Evolutionary conservation across 2,797 vertebrate genomes (phyloP).

Genomic region (Taenioides sp.): DNA sequence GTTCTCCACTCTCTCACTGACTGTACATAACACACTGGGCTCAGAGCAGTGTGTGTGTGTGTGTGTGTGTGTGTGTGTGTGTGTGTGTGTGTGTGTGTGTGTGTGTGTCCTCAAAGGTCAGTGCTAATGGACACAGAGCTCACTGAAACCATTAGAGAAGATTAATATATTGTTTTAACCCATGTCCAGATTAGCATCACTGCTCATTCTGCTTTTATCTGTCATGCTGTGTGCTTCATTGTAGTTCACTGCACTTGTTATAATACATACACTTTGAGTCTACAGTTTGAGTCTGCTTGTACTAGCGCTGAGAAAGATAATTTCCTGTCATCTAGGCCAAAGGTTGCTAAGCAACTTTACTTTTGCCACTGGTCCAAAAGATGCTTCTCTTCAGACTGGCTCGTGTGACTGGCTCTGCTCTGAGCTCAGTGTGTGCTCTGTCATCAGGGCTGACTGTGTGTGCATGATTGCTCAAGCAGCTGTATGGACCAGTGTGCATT

Average conservation of each 20-base stretch:
- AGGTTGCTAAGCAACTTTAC: conserved; percentile 81
- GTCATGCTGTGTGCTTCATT: conserved; percentile 19
- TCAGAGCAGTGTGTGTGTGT: conserved; percentile 26
- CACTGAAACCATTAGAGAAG: conserved; percentile 60
- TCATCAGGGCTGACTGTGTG: conserved; percentile 30
- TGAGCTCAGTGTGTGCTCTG: conserved; percentile 12
- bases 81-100: conserved; percentile 15
- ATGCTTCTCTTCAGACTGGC: conserved; percentile 43
- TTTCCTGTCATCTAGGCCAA: conserved; percentile 76
- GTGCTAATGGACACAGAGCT: conserved; percentile 60
- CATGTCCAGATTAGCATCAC: conserved; percentile 54
- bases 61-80: conserved; percentile 22
- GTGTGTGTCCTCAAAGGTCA: conserved; percentile 41
- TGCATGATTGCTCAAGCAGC: conserved; percentile 33
- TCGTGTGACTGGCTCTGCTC: conserved; percentile 19
- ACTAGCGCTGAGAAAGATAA: conserved; percentile 52
- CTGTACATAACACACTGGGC: conserved; percentile 7
- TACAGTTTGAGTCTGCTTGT: conserved; percentile 34
- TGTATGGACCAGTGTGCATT: conserved; percentile 33
- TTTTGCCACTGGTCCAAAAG: conserved; percentile 60
- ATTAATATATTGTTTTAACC: conserved; percentile 67
- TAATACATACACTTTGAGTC: neutral
- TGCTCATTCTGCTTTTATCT: conserved; percentile 41
- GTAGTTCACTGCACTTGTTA: conserved; percentile 31
- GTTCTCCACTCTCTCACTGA: neutral